These are phyloP conservation scores for Leptogaster cylindrica DNA, from an alignment of 2,888 invertebrate genomes.

Conservation along the genomic window DNA sequence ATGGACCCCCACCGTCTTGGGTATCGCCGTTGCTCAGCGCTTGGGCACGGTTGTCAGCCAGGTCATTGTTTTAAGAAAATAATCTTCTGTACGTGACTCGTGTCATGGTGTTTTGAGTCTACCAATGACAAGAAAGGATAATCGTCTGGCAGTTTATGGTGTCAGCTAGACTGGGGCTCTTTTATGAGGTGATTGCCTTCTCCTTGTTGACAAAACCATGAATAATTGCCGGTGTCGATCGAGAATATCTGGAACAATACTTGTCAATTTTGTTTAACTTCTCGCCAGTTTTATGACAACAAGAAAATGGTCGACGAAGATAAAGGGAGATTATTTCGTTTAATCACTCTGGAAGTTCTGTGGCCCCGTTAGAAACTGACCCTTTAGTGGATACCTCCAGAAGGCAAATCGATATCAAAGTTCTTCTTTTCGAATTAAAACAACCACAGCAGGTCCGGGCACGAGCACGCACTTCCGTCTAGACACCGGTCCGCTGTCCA, in stretches of 20 bases:
- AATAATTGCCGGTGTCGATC: slow-evolving; percentile 30
- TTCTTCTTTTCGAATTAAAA: not conserved
- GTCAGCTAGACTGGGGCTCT: slow-evolving; percentile 17
- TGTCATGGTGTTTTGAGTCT: slow-evolving; percentile 29
- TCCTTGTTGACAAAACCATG: slow-evolving; percentile 33
- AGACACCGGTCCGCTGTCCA: slow-evolving; percentile 46
- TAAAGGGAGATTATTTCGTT: too few relatives aligned
- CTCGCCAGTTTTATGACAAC: slow-evolving; percentile 7
- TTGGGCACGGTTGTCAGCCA: slow-evolving; percentile 36
- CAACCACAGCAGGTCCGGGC: not conserved
- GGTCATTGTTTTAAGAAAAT: slow-evolving; percentile 39
- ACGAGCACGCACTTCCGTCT: slow-evolving; percentile 47
- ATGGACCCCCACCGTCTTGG: slow-evolving; percentile 9
- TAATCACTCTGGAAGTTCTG: too few relatives aligned
- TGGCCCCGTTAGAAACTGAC: not conserved
- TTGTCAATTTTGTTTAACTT: not conserved
- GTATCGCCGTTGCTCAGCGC: slow-evolving; percentile 14
- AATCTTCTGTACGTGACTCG: slow-evolving; percentile 41
- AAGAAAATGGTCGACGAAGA: not conserved
- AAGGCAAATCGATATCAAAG: not conserved
- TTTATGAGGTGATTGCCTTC: slow-evolving; percentile 39
- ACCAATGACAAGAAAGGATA: slow-evolving; percentile 39
- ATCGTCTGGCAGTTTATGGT: slow-evolving; percentile 29
- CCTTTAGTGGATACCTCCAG: not conserved
- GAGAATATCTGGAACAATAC: slow-evolving; percentile 32